phyloP scores from a whole-genome alignment of 2,888 invertebrate genomes.

The Drosophila rubida region DNA sequence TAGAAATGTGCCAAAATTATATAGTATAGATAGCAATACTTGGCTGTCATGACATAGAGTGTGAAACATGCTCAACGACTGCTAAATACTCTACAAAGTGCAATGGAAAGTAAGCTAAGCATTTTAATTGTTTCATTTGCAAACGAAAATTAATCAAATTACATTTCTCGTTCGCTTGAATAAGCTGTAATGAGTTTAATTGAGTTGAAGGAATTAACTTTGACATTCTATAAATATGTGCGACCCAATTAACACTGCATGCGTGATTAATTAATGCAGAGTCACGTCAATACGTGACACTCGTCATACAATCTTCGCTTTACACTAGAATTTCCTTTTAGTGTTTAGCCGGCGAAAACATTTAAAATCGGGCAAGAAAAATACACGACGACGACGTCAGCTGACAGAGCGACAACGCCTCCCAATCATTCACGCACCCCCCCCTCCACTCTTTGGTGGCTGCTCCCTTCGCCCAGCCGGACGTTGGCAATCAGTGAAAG shows the following conservation, averaged over 20 bases:
- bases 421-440: not conserved
- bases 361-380: constrained; percentile 17
- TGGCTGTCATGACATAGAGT: not conserved
- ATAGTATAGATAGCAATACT: constrained; percentile 2
- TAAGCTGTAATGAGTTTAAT: not conserved
- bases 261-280: not conserved
- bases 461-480: not conserved
- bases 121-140: not conserved
- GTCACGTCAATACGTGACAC: not conserved
- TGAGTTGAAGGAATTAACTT: not conserved
- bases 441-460: not conserved
- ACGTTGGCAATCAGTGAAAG: not conserved
- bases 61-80: not conserved
- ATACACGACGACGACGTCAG: constrained; percentile 44
- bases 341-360: not conserved
- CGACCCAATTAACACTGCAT: too few species aligned
- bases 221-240: not conserved
- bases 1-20: constrained; percentile 28
- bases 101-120: too few species aligned
- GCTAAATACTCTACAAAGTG: not conserved
- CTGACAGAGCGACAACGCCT: constrained; percentile 25
- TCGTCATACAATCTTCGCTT: not conserved
- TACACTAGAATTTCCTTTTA: not conserved
- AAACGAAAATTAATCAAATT: too few species aligned
- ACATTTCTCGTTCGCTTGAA: not conserved